Base-by-base conservation (phyloP, 2,888 invertebrate genomes). In the Philereme transversata region DNA sequence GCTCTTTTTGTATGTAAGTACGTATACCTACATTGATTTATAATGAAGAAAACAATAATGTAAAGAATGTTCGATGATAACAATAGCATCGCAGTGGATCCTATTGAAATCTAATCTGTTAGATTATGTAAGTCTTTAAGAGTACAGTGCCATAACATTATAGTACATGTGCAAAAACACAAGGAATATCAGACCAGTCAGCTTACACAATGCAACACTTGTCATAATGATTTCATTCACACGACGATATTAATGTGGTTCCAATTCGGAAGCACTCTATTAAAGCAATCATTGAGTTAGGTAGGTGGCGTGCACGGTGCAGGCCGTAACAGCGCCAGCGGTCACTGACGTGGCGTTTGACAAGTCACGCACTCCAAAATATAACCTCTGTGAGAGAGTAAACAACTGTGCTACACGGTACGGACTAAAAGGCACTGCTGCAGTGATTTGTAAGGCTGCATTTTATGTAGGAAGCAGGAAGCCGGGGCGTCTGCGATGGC, bases 281-380 rank as follows among this genome's bases (percentile, higher is more conserved):
- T 58, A 57, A 10, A 46, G 34, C 59, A 69, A 68, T 72, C 67
- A 72, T 70, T 72, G 60, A 72, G 70, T 74, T 71, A 67, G 64
- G 64, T 71, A 67, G 64, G 62, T 71, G 72, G 70, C 72, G 72
- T 72, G 73, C 65, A 66, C 33, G 51, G 72, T 72, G 73, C 65
- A 66, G 36, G 51, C 51, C 45, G 50, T 47, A n/a, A 51, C 57
- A 57, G 57, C 57, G 47, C 60, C 57, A 57, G 57, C 57, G 47
- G 60, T 60, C 53, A 41, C 68, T 78, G 77, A 79, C 79, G 82
- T 80, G 81, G 78, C 73, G 70, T 78, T 81, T 82, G 79, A 77
- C 80, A 76, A 84, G 86, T 86, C 83, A 85, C 83, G 83, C 83
- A 84, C 83, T 84, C 70, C 68, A 77, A 77, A 79, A 77, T 63